phyloP scores from a whole-genome alignment of 2,797 vertebrate species.

The Loriculus beryllinus region DNA sequence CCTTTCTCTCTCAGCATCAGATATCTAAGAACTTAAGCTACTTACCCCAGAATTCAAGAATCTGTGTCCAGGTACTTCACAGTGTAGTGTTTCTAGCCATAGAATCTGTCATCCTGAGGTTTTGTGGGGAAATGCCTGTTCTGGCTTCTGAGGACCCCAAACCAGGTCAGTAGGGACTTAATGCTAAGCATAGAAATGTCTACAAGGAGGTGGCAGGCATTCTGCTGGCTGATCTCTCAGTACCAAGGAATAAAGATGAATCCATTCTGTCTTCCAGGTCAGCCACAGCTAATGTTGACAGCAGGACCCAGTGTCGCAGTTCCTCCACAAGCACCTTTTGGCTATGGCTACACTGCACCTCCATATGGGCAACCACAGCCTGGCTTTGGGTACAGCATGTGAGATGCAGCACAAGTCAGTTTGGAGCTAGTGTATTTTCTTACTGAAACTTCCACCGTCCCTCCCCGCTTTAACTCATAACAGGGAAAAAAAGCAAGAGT shows the following conservation, averaged over 20 bases:
- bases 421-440: constrained; percentile 79
- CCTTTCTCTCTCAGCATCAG: not conserved
- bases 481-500: constrained; percentile 85
- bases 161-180: not conserved
- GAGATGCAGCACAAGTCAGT: constrained; percentile 72
- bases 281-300: constrained; percentile 98
- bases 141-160: not conserved
- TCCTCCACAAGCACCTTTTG: constrained; percentile 94
- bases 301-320: constrained; percentile 94
- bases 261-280: constrained; percentile 77
- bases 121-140: not conserved
- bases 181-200: rapidly evolving
- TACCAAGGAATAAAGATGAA: not conserved
- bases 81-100: not conserved
- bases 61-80: not conserved
- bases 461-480: constrained; percentile 88
- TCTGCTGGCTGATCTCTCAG: rapidly evolving
- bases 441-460: constrained; percentile 89
- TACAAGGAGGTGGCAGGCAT: rapidly evolving
- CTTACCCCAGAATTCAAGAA: not conserved
- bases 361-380: constrained; percentile 90
- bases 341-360: constrained; percentile 93
- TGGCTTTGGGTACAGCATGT: constrained; percentile 97
- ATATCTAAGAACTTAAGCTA: not conserved
- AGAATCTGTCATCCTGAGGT: not conserved